A percentile compares a stretch with the other conserved stretches of the same genome.
Evolutionary conservation across 2,113 vertebrate species (phyloP).

Genomic region (Mellivora capensis): DNA sequence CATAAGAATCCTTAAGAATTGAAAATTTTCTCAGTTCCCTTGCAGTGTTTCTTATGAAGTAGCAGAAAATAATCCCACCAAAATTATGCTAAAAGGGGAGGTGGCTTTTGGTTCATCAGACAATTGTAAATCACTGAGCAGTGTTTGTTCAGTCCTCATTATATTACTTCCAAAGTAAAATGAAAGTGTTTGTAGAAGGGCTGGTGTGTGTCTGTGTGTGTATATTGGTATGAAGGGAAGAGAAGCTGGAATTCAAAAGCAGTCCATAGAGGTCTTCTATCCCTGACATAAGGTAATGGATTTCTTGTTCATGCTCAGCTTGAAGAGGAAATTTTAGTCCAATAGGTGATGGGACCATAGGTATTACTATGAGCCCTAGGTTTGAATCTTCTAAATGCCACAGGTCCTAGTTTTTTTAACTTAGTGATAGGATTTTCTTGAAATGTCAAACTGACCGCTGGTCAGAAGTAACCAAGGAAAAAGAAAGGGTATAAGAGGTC

Average conservation of each 20-base stretch:
- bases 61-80: neutral
- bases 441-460: neutral
- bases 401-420: neutral
- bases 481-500: neutral
- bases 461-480: neutral
- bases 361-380: neutral
- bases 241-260: constrained; percentile 9
- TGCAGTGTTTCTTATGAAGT: neutral
- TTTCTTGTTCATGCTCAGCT: constrained; percentile 18
- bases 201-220: neutral
- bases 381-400: neutral
- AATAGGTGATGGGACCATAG: neutral
- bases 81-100: neutral
- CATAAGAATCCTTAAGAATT: neutral
- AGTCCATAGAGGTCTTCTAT: neutral
- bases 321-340: constrained; percentile 8
- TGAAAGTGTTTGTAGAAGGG: neutral
- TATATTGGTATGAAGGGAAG: neutral
- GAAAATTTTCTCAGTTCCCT: neutral
- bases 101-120: neutral
- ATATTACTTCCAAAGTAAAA: neutral
- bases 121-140: neutral
- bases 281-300: neutral
- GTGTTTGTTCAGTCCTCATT: neutral
- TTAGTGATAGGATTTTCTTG: constrained; percentile 21